phyloP scores from a whole-genome alignment of 2,797 vertebrate genomes.

The Enteromius anoplus region DNA sequence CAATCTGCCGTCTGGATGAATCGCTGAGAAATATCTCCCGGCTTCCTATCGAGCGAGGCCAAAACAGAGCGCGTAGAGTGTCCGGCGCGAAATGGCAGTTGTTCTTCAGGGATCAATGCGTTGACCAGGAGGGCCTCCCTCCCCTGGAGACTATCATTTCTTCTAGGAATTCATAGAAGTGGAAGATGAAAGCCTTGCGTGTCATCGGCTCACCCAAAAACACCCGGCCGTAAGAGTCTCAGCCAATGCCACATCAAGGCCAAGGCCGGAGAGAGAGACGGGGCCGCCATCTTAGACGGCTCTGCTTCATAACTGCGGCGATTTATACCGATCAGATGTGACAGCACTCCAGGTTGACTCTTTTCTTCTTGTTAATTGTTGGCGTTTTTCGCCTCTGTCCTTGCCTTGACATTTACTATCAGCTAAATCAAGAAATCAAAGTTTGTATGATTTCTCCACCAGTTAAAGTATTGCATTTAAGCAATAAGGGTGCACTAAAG shows the following conservation, averaged over 20 bases:
- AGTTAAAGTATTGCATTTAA: background rate
- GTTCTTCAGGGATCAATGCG: slow-evolving; percentile 68
- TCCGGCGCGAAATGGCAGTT: slow-evolving; percentile 62
- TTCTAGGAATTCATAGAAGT: slow-evolving; percentile 67
- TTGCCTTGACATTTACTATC: background rate
- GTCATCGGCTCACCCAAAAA: slow-evolving; percentile 62
- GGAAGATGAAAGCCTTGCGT: slow-evolving; percentile 65
- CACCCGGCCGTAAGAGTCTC: slow-evolving; percentile 49
- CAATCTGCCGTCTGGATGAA: slow-evolving; percentile 22
- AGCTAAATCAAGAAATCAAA: background rate
- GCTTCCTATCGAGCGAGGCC: slow-evolving; percentile 43
- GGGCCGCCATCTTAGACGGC: slow-evolving; percentile 33
- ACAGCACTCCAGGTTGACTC: slow-evolving; percentile 15
- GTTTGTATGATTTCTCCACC: background rate
- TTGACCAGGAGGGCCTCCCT: slow-evolving; percentile 55
- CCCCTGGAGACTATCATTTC: slow-evolving; percentile 58
- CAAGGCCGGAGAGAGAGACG: slow-evolving; percentile 30
- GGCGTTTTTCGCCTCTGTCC: background rate
- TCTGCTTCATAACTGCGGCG: slow-evolving; percentile 33
- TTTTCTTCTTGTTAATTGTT: slow-evolving; percentile 22
- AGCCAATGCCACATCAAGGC: slow-evolving; percentile 55
- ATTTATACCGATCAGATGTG: slow-evolving; percentile 41
- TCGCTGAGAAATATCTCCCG: slow-evolving; percentile 34
- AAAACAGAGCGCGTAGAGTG: slow-evolving; percentile 44
- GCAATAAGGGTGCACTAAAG: background rate